Percentiles rank a stretch among this genome's conserved stretches.
These are phyloP conservation scores for Pongo pygmaeus DNA, from an alignment of 2,113 vertebrate genomes.

Conservation along the genomic window DNA sequence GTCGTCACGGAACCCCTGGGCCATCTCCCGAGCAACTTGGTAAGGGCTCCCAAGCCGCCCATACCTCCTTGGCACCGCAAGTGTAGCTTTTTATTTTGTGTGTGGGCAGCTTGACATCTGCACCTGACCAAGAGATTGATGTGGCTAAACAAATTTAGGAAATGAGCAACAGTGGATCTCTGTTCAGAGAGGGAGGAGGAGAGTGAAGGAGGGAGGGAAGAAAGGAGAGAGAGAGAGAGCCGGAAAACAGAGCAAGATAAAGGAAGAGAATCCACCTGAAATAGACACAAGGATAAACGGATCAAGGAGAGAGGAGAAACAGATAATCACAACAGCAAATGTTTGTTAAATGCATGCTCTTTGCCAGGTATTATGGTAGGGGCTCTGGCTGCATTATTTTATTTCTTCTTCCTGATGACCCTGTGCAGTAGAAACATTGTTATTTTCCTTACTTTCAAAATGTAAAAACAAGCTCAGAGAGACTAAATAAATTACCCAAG, in stretches of 20 bases:
- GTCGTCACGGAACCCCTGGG: not conserved
- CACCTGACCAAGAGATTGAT: not conserved
- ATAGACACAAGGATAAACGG: not conserved
- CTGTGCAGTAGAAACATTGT: not conserved
- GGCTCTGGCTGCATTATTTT: not conserved
- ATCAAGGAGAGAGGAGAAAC: not conserved
- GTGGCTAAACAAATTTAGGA: not conserved
- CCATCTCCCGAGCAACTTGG: not conserved
- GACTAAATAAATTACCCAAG: not conserved
- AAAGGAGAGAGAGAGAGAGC: not conserved
- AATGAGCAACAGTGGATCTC: not conserved
- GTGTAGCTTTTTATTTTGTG: not conserved
- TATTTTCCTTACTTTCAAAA: not conserved
- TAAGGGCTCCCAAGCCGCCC: not conserved
- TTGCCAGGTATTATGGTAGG: accelerated
- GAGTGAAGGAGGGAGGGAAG: no score
- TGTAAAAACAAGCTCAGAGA: not conserved
- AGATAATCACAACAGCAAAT: not conserved
- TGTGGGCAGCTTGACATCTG: not conserved
- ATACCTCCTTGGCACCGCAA: not conserved
- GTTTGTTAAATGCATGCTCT: not conserved
- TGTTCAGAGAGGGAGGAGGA: not conserved
- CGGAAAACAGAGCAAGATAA: not conserved
- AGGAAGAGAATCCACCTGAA: not conserved
- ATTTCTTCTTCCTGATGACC: not conserved